These are phyloP conservation scores for Microtus ochrogaster DNA, from an alignment of 2,113 vertebrate genomes.

Conservation along the genomic window DNA sequence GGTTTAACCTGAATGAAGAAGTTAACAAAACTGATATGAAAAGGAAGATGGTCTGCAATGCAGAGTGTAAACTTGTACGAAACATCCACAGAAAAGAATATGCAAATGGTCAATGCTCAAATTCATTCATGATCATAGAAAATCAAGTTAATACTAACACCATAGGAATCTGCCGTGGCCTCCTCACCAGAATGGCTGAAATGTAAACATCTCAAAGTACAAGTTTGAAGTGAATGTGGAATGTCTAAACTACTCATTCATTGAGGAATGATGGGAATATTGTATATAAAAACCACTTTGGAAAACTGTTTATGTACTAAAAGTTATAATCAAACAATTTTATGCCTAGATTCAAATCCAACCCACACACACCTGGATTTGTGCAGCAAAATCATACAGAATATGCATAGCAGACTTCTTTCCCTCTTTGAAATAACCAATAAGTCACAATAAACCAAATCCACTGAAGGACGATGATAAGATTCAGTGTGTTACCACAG, in stretches of 20 bases:
- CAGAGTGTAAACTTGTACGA: background rate
- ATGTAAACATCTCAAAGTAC: background rate
- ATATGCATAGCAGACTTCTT: background rate
- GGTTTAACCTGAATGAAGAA: background rate
- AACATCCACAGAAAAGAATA: background rate
- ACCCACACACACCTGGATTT: too few relatives aligned
- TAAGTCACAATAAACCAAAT: background rate
- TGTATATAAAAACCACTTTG: background rate
- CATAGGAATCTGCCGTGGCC: background rate
- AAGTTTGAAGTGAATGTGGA: background rate
- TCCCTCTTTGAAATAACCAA: background rate
- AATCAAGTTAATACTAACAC: background rate
- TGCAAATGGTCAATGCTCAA: background rate
- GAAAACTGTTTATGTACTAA: background rate
- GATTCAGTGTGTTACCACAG: background rate
- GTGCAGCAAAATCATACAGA: background rate
- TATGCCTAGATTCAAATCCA: background rate
- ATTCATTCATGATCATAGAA: background rate
- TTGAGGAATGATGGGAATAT: background rate
- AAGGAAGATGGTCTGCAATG: background rate
- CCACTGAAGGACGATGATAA: background rate
- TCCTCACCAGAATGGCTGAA: background rate
- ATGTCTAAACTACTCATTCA: background rate
- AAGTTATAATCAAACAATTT: background rate
- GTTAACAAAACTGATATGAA: background rate